Evolutionary conservation across 2,888 invertebrate species (phyloP), one percentile per base, ranked within the genome.

Genomic region (Nemapogon koenigi): DNA sequence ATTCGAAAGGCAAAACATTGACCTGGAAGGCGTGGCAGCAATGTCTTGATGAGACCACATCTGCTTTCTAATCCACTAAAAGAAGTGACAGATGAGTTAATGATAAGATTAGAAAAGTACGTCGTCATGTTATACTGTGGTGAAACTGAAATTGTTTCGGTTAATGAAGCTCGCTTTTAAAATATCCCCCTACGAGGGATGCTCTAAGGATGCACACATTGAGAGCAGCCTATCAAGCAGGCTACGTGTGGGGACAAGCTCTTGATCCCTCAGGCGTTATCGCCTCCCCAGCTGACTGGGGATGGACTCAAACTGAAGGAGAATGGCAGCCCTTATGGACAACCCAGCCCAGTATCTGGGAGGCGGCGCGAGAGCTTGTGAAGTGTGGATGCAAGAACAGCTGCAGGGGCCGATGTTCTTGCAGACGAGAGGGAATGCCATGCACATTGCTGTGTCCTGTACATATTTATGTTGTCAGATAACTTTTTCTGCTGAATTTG

Each of bases 281-380:
- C n/a, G 35, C 39, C 29, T 39, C 39, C 35, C 39, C 39, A 39
- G n/a, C 35, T 14, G 18, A 39, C 39, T 39, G 35, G 39, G 39
- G 39, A 39, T 35, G 39, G 39, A 35, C 35, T 35, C 11, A 39
- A 39, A 39, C 8, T 10, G 39, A 39, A 35, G 39, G 27, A 17
- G 16, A 32, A 32, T 32, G 32, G 32, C 32, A 32, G 32, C 32
- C 32, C 14, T 11, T 7, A 15, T 38, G 38, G 30, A 30, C 38
- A 38, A 38, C 31, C 29, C 37, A 37, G 37, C 18, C 28, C 29
- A 29, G 29, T 27, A 39, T 39, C 33, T 39, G 39, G 39, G 33
- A 39, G 10, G 28, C 39, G 33, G 39, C 33, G 27, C 39, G 33
- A 14, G 32, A 39, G 39, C 33, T 39, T 16, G 33, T 39, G 16